Evolutionary conservation across 2,888 invertebrate genomes (phyloP).

Genomic region (Tuberolachnus salignus): DNA sequence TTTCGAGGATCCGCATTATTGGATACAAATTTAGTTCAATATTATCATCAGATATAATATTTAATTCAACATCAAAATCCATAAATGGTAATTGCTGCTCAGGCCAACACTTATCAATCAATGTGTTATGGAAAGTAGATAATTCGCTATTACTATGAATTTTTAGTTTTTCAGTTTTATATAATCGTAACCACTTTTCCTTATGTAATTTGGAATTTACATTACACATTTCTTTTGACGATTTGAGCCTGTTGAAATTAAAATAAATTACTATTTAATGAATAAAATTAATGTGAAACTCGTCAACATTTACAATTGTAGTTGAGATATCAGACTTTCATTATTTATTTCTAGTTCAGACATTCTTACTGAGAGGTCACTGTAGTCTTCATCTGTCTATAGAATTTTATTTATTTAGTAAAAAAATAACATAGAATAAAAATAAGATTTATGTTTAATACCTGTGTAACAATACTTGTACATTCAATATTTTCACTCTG

Average conservation of each 20-base stretch:
- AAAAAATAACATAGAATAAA: background rate
- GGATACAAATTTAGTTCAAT: constrained; percentile 51
- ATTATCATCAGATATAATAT: constrained; percentile 14
- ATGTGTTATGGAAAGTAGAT: constrained; percentile 5
- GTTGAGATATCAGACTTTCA: constrained; percentile 31
- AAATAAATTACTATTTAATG: background rate
- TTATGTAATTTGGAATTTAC: background rate
- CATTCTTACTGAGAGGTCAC: constrained; percentile 32
- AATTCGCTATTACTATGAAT: background rate
- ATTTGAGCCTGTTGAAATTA: constrained; percentile 26
- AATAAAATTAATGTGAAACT: background rate
- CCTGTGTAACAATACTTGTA: constrained; percentile 18
- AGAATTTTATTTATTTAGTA: constrained; percentile 10
- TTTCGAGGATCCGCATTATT: constrained; percentile 45
- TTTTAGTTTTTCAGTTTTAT: constrained; percentile 7
- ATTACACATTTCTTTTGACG: background rate
- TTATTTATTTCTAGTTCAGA: constrained; percentile 30
- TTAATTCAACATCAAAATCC: constrained; percentile 31
- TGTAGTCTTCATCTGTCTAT: constrained; percentile 23
- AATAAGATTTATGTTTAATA: background rate
- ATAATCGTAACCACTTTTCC: constrained; percentile 45
- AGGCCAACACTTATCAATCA: constrained; percentile 49
- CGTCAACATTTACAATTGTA: constrained; percentile 34
- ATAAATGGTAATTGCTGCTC: constrained; percentile 40
- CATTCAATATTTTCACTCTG: constrained; percentile 36